Evolutionary conservation across 2,888 invertebrate genomes (phyloP).

Genomic region (Agrochola lota): DNA sequence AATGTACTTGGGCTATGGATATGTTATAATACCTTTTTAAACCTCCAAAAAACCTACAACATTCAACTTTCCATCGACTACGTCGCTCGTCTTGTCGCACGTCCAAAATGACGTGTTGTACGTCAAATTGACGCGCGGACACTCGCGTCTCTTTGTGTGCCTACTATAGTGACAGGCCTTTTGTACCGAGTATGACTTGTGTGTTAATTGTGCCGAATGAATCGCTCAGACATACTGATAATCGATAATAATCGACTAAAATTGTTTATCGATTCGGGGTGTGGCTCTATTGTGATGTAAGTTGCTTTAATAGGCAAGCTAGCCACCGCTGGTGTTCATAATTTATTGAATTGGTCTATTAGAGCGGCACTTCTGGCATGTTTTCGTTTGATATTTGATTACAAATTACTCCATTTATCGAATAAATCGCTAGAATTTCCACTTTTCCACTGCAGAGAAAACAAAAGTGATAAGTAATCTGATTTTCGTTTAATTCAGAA

Average conservation of each 20-base stretch:
- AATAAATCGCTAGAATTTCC: background rate
- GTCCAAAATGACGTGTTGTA: constrained; percentile 57
- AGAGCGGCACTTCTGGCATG: constrained; percentile 1
- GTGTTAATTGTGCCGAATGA: constrained; percentile 60
- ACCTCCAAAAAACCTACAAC: constrained; percentile 30
- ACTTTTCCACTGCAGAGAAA: background rate
- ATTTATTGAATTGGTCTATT: constrained; percentile 45
- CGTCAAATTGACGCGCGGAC: constrained; percentile 58
- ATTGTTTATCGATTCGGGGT: constrained; percentile 44
- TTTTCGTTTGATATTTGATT: constrained; percentile 30
- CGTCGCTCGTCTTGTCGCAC: constrained; percentile 15
- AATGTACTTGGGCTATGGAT: background rate
- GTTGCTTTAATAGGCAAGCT: constrained; percentile 43
- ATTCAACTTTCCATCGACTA: constrained; percentile 37
- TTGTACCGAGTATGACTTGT: constrained; percentile 63
- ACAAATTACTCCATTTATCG: constrained; percentile 11
- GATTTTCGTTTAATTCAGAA: background rate
- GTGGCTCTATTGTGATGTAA: constrained; percentile 56
- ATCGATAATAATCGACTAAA: constrained; percentile 61
- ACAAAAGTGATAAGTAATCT: background rate
- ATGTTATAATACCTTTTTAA: background rate
- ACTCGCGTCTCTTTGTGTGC: constrained; percentile 62
- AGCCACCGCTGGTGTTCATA: constrained; percentile 44
- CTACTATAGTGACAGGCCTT: constrained; percentile 60
- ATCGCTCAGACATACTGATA: constrained; percentile 60